Evolutionary conservation across 2,113 vertebrate genomes (phyloP), one percentile per base, ranked within the genome.

Genomic region (Phainopepla nitens): DNA sequence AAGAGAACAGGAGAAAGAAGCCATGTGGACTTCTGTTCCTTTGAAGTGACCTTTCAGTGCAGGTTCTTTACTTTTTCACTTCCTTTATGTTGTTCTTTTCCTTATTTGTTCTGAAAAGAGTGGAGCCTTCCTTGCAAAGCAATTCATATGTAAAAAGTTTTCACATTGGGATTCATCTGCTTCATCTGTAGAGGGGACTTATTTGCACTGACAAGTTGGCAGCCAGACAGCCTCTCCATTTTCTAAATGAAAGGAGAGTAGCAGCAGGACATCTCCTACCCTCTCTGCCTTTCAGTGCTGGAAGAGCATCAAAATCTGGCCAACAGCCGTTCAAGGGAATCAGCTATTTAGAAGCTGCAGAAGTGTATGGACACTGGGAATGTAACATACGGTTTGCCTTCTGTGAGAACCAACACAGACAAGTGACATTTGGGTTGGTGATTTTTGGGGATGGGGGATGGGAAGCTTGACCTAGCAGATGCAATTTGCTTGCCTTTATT

Each of bases 141-240:
- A 92, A 96, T 88, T 97, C 91, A 89, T 87, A 90, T 97, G 89
- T 95, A 95, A 92, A 95, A 95, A 81, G 80, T 96, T 97, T 94
- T 78, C 47, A 57, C 64, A 68, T 94, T 92, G 87, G 49, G 64
- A 89, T 96, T 94, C 82, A 45, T 83, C 94, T 94, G 90, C 77
- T 94, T 94, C 96, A 78, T 83, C 90, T 81, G 58, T 71, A 87
- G 88, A 94, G 68, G 73, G 53, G 44, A 75, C 53, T 65, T 92
- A 79, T 45, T 95, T 94, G 82, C 90, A 50, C 75, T 94, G 97
- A 90, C 93, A 96, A 68, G 90, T 66, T 97, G 96, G 96, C 96
- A 96, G 82, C 92, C 89, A 92, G 92, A 91, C 95, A 97, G 60
- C 82, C 50, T 94, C 89, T 95, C 87, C 70, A 89, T 97, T 97